A percentile compares a stretch with the other conserved stretches of the same genome.
Evolutionary conservation across 1,140 invertebrate species (phyloP).

Genomic region (Heliconius hermathena): DNA sequence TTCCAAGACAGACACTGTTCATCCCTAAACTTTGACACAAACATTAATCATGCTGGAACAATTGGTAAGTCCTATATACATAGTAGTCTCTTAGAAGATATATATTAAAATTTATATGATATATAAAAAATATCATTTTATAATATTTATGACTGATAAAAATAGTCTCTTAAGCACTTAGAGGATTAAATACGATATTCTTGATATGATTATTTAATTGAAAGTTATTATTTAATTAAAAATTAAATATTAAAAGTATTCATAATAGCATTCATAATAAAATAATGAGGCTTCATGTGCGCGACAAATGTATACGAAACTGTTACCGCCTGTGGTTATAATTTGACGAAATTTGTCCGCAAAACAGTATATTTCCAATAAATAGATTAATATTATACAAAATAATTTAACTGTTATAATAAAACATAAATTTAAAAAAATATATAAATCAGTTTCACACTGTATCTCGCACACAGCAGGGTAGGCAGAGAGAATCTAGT

Average conservation of each 20-base stretch:
- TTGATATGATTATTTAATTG: background rate
- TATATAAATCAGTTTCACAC: too few species aligned
- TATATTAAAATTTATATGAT: background rate
- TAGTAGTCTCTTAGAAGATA: background rate
- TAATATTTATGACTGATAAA: background rate
- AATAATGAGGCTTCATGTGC: background rate
- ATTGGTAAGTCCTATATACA: conserved; percentile 15
- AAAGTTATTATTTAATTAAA: too few species aligned
- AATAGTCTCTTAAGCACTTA: background rate
- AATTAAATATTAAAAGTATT: background rate
- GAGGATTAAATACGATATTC: background rate
- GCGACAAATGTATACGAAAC: background rate
- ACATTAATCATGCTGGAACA: conserved; percentile 13
- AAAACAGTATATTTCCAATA: background rate
- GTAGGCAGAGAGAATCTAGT: too few species aligned
- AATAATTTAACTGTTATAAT: background rate
- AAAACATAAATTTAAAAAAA: too few species aligned
- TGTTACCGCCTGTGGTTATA: background rate
- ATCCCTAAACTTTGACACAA: background rate
- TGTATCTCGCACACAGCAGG: too few species aligned
- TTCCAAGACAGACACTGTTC: background rate
- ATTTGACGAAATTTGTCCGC: background rate
- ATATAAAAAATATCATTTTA: background rate
- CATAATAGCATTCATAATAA: background rate
- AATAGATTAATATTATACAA: background rate